A percentile compares a stretch with the other conserved stretches of the same genome.
phyloP scores from a whole-genome alignment of 1,140 invertebrate species.

The Brachionus rotundiformis region DNA sequence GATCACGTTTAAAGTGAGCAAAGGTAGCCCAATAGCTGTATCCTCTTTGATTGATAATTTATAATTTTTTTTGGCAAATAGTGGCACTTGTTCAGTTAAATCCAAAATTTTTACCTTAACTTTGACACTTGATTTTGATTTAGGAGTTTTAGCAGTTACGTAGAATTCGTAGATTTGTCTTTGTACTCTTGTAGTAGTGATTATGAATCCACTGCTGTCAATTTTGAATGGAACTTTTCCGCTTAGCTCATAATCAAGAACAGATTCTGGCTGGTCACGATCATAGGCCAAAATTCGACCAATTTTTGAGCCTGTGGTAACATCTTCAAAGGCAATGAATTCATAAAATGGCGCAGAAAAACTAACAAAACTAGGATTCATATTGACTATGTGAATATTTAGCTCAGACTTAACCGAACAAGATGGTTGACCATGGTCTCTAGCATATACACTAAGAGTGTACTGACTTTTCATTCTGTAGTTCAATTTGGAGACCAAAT shows the following conservation, averaged over 20 bases:
- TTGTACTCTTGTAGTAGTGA: background rate
- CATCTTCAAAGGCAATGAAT: constrained; percentile 38
- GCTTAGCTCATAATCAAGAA: background rate
- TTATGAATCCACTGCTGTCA: background rate
- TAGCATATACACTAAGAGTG: background rate
- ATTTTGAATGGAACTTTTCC: constrained; percentile 23
- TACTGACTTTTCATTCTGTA: constrained; percentile 38
- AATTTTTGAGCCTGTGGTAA: background rate
- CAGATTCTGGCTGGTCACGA: background rate
- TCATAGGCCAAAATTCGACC: constrained; percentile 9
- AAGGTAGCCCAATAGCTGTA: background rate
- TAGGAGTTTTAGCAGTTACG: background rate
- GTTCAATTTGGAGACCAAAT: constrained; percentile 16
- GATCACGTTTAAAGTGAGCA: constrained; percentile 13
- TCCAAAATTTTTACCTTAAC: constrained; percentile 49
- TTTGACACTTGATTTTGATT: constrained; percentile 21
- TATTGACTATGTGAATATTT: constrained; percentile 28
- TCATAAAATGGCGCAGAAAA: constrained; percentile 51
- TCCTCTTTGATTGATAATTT: constrained; percentile 31
- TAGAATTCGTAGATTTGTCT: constrained; percentile 33
- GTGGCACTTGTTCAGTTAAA: constrained; percentile 17
- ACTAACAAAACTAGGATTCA: background rate
- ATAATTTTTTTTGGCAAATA: background rate
- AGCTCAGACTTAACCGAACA: background rate
- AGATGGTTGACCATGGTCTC: background rate